Base-by-base conservation (phyloP, 2,888 invertebrate genomes). In the Marronus borbonicus region DNA sequence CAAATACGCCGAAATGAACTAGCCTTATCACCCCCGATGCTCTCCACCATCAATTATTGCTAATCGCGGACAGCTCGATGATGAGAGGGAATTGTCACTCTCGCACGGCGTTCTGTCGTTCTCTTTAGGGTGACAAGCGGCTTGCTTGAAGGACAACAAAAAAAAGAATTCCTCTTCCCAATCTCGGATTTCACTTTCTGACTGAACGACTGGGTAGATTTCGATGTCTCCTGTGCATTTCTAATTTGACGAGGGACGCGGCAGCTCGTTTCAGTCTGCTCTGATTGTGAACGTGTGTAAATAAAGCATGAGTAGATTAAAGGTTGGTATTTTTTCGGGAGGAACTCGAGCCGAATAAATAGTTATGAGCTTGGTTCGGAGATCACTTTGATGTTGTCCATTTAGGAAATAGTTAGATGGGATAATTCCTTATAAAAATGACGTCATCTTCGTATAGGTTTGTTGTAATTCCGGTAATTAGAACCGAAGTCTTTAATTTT, bases 111-210 rank as follows among this genome's bases (percentile, higher is more conserved):
- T 36, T 5, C 68, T 50, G 3, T 70, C 36, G 70, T 49, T 8
- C 20, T 52, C 52, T 14, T 52, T 52, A 52, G n/a, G 52, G 55
- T 58, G 24, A 58, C 55, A 24, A 58, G 55, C n/a, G 31, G 52
- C 44, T 17, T n/a, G 24, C 31, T 36, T 5, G 2, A 3, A 50
- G n/a, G 10, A 55, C 31, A 5, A 36, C 17, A 4, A 24, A 28
- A 14, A 24, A n/a, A 70, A 70, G n/a, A 58, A 12, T n/a, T 58
- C 58, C 36, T 55, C 10, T 70, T 36, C 17, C 58, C 58, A n/a
- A 70, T 70, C 58, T 70, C 55, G 58, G 55, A 70, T 70, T 70
- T 70, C 70, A 70, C 70, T 58, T 70, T 70, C 70, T 70, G 55
- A 70, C 55, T 70, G 70, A 55, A 31, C 55, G 70, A 70, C 58